Evolutionary conservation across 2,888 invertebrate genomes (phyloP).

Genomic region (Limenitis camilla): DNA sequence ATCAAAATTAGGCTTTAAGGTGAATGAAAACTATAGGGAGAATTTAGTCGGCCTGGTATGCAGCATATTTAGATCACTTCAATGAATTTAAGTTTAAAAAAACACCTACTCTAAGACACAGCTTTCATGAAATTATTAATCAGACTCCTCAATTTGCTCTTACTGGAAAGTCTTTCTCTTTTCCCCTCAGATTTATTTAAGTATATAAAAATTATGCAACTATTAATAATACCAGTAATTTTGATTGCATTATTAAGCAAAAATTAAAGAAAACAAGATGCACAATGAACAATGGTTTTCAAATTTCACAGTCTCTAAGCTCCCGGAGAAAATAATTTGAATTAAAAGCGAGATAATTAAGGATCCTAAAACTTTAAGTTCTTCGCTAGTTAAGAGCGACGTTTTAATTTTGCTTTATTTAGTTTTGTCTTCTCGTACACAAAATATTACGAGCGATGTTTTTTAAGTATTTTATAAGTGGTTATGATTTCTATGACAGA

Average conservation of each 20-base stretch:
- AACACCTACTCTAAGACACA: too few relatives aligned
- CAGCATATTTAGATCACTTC: too few relatives aligned
- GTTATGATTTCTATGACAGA: too few relatives aligned
- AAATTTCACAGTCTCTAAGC: conserved; percentile 6
- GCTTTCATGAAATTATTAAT: too few relatives aligned
- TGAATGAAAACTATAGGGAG: too few relatives aligned
- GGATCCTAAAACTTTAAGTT: conserved; percentile 12
- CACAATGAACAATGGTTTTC: neutral
- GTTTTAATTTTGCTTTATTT: conserved; percentile 17
- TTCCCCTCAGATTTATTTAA: too few relatives aligned
- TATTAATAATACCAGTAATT: conserved; percentile 18
- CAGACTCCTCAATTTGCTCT: too few relatives aligned
- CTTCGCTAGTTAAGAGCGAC: conserved; percentile 10
- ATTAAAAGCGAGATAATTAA: conserved; percentile 14
- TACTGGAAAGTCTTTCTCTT: too few relatives aligned
- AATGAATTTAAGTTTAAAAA: too few relatives aligned
- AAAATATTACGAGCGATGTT: neutral
- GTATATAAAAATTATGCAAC: too few relatives aligned
- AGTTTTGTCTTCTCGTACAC: conserved; percentile 2
- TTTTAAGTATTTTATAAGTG: neutral
- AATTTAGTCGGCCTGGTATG: too few relatives aligned
- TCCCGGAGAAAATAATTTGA: conserved; percentile 9
- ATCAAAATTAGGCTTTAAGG: too few relatives aligned
- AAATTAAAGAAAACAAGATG: neutral
- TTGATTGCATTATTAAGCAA: conserved; percentile 1